phyloP scores from a whole-genome alignment of 2,113 vertebrate genomes.

The Myodes glareolus region DNA sequence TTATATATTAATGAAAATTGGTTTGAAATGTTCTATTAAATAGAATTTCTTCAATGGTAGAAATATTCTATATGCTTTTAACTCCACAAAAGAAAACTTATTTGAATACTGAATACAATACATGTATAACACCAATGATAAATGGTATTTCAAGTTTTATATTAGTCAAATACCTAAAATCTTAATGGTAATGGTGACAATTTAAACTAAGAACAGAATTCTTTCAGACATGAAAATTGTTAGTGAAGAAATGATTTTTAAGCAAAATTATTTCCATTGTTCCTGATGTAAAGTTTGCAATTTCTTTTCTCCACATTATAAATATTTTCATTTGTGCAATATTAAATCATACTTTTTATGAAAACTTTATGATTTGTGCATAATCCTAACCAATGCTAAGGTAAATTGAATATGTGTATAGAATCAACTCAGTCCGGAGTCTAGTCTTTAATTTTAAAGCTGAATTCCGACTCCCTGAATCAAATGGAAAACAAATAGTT shows the following conservation, averaged over 20 bases:
- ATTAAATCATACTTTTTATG: neutral
- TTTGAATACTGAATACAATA: neutral
- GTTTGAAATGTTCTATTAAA: neutral
- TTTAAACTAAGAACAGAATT: neutral
- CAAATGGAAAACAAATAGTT: neutral
- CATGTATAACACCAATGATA: neutral
- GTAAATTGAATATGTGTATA: neutral
- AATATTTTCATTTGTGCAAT: neutral
- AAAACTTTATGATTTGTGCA: neutral
- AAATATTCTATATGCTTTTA: neutral
- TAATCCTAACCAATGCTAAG: neutral
- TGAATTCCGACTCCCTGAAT: neutral
- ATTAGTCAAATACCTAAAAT: neutral
- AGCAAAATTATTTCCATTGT: neutral
- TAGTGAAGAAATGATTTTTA: neutral
- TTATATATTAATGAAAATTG: neutral
- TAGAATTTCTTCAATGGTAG: neutral
- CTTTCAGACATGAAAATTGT: neutral
- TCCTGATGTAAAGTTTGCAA: neutral
- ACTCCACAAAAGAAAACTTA: neutral
- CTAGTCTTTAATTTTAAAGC: neutral
- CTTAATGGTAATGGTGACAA: neutral
- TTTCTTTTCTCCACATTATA: neutral
- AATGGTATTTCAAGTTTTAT: neutral
- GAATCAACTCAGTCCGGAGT: neutral